Base-by-base conservation (phyloP, 1,140 invertebrate species). In the Drosophila serrata region DNA sequence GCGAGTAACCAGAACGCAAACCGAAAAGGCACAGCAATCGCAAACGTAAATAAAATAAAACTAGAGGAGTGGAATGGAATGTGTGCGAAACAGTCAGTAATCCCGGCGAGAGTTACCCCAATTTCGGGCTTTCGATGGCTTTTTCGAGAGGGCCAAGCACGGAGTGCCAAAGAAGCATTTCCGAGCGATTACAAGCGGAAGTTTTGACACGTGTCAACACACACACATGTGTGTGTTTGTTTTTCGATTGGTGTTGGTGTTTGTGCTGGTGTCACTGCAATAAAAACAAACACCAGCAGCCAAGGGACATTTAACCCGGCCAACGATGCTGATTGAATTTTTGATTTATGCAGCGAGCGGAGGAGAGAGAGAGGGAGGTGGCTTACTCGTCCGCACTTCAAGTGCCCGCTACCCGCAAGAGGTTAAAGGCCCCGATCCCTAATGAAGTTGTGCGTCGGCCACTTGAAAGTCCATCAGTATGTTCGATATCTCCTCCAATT, bases 151-250 rank as follows among this genome's bases (percentile, higher is more conserved):
- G 72, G 73, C 85, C 58, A 75, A 40, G 80, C 80, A 72, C 84
- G 77, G 69, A 87, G 80, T 87, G 82, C 63, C 76, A 62, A 58
- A 61, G 73, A 90, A 90, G 85, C 88, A 85, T 81, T 90, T 90
- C 85, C 85, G 85, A 81, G 81, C 85, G 85, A 90, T 91, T 91
- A 75, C 78, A 79, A 91, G 63, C 90, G 90, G 90, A 92, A 92
- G 90, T 92, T 92, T 85, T 92, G 90, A 92, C 91, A 92, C 91
- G 91, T 92, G 91, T 92, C 90, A 87, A 84, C 82, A 68, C 79
- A 85, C 62, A 60, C 59, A 46, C 64, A 42, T 67, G 72, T 79
- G 51, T 85, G 39, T 65, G 64, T 55, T 68, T 35, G 22, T 64
- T 31, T 72, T 29, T 17, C 12, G n/a, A 37, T 8, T 24, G 56